Evolutionary conservation across 2,888 invertebrate genomes (phyloP).

Genomic region (Caenorhabditis sp.): DNA sequence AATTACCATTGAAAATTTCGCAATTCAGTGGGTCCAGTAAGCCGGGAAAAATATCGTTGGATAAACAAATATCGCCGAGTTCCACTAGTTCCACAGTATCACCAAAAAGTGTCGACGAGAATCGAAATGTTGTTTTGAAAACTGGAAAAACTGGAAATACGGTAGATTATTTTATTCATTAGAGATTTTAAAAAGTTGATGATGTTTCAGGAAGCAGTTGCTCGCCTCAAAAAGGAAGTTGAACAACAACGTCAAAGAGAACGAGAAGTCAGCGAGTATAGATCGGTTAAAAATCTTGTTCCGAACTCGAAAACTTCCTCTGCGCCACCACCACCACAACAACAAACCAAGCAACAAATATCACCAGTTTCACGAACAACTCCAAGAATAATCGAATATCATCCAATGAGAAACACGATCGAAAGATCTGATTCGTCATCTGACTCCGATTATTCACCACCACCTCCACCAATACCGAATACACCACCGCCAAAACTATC

Average conservation of each 20-base stretch:
- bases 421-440: background rate
- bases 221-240: conserved; percentile 24
- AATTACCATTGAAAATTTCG: conserved; percentile 22
- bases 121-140: conserved; percentile 23
- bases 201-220: conserved; percentile 15
- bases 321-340: background rate
- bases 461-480: conserved; percentile 32
- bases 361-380: conserved; percentile 9
- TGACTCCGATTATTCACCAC: background rate
- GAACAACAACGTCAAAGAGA: conserved; percentile 27
- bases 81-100: conserved; percentile 7
- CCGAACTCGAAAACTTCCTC: background rate
- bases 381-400: conserved; percentile 29
- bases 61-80: conserved; percentile 8
- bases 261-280: conserved; percentile 27
- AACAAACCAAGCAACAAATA: conserved; percentile 1
- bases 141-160: background rate
- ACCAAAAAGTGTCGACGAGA: conserved; percentile 17
- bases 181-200: background rate
- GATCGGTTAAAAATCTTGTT: conserved; percentile 6
- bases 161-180: background rate
- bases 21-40: conserved; percentile 2
- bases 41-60: background rate
- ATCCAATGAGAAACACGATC: conserved; percentile 16
- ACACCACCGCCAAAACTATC: conserved; percentile 32